Evolutionary conservation across 2,797 vertebrate species (phyloP), one percentile per base, ranked within the genome.

Genomic region (Eulemur rubriventer): DNA sequence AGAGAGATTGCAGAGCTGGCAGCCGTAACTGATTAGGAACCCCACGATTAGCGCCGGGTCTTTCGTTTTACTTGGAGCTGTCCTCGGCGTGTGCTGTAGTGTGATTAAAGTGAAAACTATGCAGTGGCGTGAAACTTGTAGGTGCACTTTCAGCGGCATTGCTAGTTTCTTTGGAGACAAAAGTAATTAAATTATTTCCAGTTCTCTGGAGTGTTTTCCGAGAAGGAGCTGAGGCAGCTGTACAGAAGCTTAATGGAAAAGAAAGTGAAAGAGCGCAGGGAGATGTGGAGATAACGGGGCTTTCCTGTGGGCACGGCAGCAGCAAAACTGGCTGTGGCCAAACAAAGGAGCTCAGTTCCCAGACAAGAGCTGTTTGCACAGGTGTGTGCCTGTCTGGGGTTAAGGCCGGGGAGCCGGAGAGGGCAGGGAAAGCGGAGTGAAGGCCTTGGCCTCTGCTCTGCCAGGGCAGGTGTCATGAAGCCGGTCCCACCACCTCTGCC

Each of bases 151-250:
- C 7, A 65, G 70, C 61, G 24, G 43, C 78, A 65, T 73, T 79
- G 41, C 84, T 94, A 35, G 70, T 91, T 0, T 41, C 75, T 95
- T 81, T 35, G 20, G 93, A 92, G 57, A 55, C 78, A 57, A 46
- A 43, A 81, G 33, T 84, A 20, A 10, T n/a, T 48, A 76, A 33
- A 46, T 48, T 57, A 43, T 83, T 65, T 83, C 30, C 12, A 43
- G 17, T 24, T 96, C 89, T 89, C 12, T 76, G 6, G 82, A 89
- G 79, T 35, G 46, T 55, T 96, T 59, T 50, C 2, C 1, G 78
- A 80, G 92, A 57, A 22, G 59, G 48, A 20, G 50, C 93, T 0
- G 16, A 94, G 73, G 38, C 50, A 9, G 17, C 57, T 6, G 14
- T 12, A 7, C 13, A 1, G 50, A 43, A 33, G 55, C 72, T 73